Percentiles rank a stretch among this genome's conserved stretches.
Conservation (phyloP, 2,797 vertebrate species). For the Sebastes variabilis region DNA sequence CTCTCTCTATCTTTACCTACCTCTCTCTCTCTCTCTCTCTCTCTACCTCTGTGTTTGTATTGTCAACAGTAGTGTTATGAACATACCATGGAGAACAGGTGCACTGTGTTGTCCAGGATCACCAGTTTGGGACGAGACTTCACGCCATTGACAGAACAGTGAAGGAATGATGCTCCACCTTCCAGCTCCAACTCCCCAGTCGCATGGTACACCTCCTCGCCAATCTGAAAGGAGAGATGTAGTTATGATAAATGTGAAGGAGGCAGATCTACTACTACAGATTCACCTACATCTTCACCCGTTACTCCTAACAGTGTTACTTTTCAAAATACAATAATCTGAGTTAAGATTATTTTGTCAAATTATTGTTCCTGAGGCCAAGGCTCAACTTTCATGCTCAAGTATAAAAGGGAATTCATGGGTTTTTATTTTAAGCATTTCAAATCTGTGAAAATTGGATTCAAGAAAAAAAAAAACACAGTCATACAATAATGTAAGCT, state of each 20-base stretch:
- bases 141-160: conserved; percentile 87
- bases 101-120: conserved; percentile 87
- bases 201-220: conserved; percentile 82
- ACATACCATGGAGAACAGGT: conserved; percentile 91
- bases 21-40: no score
- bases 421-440: background rate
- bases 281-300: background rate
- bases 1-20: no score
- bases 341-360: no score
- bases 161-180: conserved; percentile 82
- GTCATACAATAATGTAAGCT: background rate
- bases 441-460: background rate
- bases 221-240: conserved; percentile 74
- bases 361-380: background rate
- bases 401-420: background rate
- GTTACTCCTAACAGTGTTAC: background rate
- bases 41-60: no score
- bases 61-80: background rate
- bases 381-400: background rate
- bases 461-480: background rate
- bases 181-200: conserved; percentile 86
- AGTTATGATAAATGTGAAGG: background rate
- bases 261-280: background rate
- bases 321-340: background rate
- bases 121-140: conserved; percentile 88